A percentile compares a stretch with the other conserved stretches of the same genome.
These are phyloP conservation scores for Lampris megalopsis DNA, from an alignment of 2,113 vertebrate species.

Conservation along the genomic window DNA sequence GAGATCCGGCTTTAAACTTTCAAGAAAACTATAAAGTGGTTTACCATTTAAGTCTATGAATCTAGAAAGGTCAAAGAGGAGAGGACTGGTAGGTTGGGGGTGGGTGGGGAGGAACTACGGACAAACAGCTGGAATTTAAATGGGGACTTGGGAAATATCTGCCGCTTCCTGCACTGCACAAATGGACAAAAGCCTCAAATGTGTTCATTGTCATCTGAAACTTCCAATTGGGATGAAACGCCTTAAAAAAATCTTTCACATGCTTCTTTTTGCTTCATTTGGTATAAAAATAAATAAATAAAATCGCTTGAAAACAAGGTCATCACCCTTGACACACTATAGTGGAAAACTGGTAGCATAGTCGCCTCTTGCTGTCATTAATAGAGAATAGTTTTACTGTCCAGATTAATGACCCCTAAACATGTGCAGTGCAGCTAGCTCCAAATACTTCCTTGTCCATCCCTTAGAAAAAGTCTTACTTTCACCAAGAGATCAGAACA, in stretches of 20 bases:
- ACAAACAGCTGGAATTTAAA: slow-evolving; percentile 34
- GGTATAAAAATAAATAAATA: too few relatives aligned
- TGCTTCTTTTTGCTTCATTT: slow-evolving; percentile 23
- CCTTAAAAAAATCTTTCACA: slow-evolving; percentile 2
- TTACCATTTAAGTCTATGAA: slow-evolving; percentile 45
- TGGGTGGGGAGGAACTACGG: slow-evolving; percentile 27
- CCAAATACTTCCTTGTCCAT: slow-evolving; percentile 65
- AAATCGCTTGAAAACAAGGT: slow-evolving; percentile 29
- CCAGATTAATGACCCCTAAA: background rate
- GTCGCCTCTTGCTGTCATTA: background rate
- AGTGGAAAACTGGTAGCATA: background rate
- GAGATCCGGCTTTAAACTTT: slow-evolving; percentile 81
- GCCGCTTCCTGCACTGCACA: slow-evolving; percentile 77
- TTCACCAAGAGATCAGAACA: slow-evolving; percentile 37
- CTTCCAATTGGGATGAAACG: background rate
- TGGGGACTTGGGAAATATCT: slow-evolving; percentile 63
- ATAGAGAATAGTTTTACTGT: background rate
- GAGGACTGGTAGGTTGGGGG: slow-evolving; percentile 42
- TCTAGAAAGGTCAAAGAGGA: slow-evolving; percentile 49
- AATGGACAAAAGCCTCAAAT: slow-evolving; percentile 37
- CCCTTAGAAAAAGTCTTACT: slow-evolving; percentile 31
- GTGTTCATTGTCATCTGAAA: slow-evolving; percentile 17
- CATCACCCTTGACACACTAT: slow-evolving; percentile 6
- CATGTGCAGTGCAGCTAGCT: slow-evolving; percentile 77
- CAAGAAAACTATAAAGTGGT: slow-evolving; percentile 64